Evolutionary conservation across 2,113 vertebrate genomes (phyloP), one percentile per base, ranked within the genome.

Genomic region (Neotragus pygmaeus): DNA sequence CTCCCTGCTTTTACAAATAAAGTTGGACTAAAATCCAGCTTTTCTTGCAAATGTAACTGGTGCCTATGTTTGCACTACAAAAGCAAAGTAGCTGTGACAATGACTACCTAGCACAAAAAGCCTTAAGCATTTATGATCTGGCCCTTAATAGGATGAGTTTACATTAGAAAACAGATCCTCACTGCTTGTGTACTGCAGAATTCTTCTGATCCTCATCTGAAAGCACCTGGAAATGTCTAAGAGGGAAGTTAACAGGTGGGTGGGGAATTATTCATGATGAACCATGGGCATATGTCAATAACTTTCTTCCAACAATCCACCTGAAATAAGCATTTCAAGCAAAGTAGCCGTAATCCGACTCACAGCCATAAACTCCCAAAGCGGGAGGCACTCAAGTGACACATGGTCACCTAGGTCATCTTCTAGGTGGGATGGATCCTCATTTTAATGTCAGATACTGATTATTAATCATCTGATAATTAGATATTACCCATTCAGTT

Each of bases 241-340:
- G 10, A 88, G 15, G 30, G 27, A 3, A 11, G 4, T 7, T 43
- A 47, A 43, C 1, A 1, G 11, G 2, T 36, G 7, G 1, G 73
- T 27, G 6, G 39, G 23, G 17, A 90, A 66, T 80, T 75, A 73
- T 4, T 83, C 55, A 47, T 55, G 73, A 73, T 55, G 12, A 64
- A 55, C 9, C 15, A 12, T 11, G 10, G 25, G 7, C 8, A 17
- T n/a, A 45, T 2, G 47, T 58, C 85, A 84, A 51, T 47, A 89
- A 57, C 19, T 8, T 80, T 30, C 45, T 64, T 14, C 45, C 47
- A 87, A 62, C 2, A 45, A 60, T 28, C 15, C 21, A 36, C 28
- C 47, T 47, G 12, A 93, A 78, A 93, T 28, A 80, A 87, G 19
- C 73, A 82, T 86, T 58, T 91, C 66, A 53, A 93, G 28, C 51